Base-by-base conservation (phyloP, 1,140 invertebrate genomes). In the Sesamia nonagrioides region DNA sequence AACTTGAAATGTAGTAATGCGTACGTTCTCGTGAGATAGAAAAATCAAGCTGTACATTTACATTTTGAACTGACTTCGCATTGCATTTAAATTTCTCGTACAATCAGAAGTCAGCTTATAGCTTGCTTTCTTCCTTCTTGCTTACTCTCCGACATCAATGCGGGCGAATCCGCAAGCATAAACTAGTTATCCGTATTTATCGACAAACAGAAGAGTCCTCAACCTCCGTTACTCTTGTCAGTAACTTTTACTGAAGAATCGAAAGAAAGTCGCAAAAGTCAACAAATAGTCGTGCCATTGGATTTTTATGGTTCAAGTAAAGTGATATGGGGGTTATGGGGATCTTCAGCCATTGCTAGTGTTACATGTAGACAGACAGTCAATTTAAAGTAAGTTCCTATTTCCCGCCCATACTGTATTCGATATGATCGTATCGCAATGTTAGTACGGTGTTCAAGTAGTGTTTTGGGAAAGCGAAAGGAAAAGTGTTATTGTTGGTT, bases 311-410 rank as follows among this genome's bases (percentile, higher is more conserved):
- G 27, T 45, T 18, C 3, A 50, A 75, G 42, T 75, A 75, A 63
- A 75, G 73, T 42, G 60, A 63, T 76, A 66, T 76, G 61, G 60
- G n/a, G 60, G 37, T 5, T 60, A 45, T 48, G 40, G 56, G 50
- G 48, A 17, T n/a, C 48, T 68, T 68, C 48, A 45, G 2, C 33
- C 61, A 68, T 68, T 60, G 52, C 58, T 63, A 6, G 48, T 66
- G 48, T 18, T n/a, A 77, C 61, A 4, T 13, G 60, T 17, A 33
- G 68, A 50, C 45, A 56, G 72, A 40, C 42, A 74, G 37, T 74
- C 73, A 52, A 63, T 63, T 75, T 75, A 17, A 17, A 63, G 27
- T 75, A 75, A 75, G 56, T 50, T 63, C 27, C 73, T 63, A n/a
- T 54, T 35, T 40, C 40, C 15, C 60, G 11, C 1, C 21, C 15